Evolutionary conservation across 1,140 invertebrate genomes (phyloP).

Genomic region (Diplogasteroides magnus): DNA sequence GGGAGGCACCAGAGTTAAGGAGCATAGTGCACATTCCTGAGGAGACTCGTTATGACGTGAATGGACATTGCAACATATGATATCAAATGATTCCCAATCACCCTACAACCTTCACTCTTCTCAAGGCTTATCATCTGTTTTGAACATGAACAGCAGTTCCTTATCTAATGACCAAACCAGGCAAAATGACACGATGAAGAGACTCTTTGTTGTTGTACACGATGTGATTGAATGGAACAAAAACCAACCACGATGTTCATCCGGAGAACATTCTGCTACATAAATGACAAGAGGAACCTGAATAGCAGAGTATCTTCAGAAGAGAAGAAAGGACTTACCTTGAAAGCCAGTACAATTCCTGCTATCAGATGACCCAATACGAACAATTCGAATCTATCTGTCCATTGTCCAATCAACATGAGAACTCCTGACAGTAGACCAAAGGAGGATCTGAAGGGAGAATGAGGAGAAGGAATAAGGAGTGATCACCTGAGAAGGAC

Average conservation of each 20-base stretch:
- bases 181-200: no score
- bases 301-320: background rate
- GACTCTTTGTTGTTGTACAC: no score
- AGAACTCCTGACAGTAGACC: conserved; percentile 26
- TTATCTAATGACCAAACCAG: no score
- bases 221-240: no score
- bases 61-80: no score
- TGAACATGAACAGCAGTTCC: no score
- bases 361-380: conserved; percentile 41
- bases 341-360: conserved; percentile 31
- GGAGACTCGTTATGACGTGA: no score
- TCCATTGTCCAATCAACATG: conserved; percentile 32
- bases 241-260: conserved; percentile 25
- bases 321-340: conserved; percentile 15
- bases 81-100: no score
- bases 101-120: no score
- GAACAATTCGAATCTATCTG: conserved; percentile 37
- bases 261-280: conserved; percentile 39
- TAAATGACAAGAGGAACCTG: conserved; percentile 38
- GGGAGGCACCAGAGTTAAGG: conserved; percentile 32
- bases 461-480: conserved; percentile 1
- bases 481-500: conserved; percentile 33
- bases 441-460: conserved; percentile 29
- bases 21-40: conserved; percentile 32
- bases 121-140: no score